Evolutionary conservation across 1,140 invertebrate genomes (phyloP), one percentile per base, ranked within the genome.

Genomic region (Ostrea edulis): DNA sequence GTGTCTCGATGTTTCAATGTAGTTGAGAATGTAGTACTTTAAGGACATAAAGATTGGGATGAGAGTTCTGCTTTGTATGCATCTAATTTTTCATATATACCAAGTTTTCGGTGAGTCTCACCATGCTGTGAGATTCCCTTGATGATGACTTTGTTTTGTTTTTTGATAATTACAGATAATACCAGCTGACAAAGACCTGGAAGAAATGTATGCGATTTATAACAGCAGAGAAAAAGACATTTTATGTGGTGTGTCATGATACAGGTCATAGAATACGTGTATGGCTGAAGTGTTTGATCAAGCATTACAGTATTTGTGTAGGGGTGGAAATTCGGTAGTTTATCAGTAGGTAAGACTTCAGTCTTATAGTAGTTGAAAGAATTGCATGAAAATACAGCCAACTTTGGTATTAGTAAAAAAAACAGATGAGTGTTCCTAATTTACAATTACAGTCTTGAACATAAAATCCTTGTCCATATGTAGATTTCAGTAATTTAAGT

Each of bases 161-260:
- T 12, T n/a, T 8, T n/a, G 12, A 82, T 62, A 29, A 9, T 62
- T 88, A 25, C 55, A 88, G 87, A 54, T 85, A 11, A 62, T 88
- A 25, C 71, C 85, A 82, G 87, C 84, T 85, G 77, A 88, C 58
- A 22, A 82, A n/a, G 53, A 88, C 29, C 25, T 85, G 54, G 87
- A 88, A 14, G 54, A 85, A 29, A 88, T 88, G 87, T 35, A 58
- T 2, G 25, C 62, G 55, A 85, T 86, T 52, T 88, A 85, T 65
- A 11, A 85, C 52, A 68, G 85, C 62, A 88, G 55, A 44, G 85
- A 65, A 58, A 85, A 62, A 8, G 82, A 88, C 65, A 88, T 88
- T 9, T 81, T 88, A 54, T 88, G 87, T 58, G 71, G 82, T 14
- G 54, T 53, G 53, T 65, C 44, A 8, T 87, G 82, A 84, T 9